A percentile compares a stretch with the other conserved stretches of the same genome.
Evolutionary conservation across 2,888 invertebrate species (phyloP).

Genomic region (Lepetodrilus schrolli): DNA sequence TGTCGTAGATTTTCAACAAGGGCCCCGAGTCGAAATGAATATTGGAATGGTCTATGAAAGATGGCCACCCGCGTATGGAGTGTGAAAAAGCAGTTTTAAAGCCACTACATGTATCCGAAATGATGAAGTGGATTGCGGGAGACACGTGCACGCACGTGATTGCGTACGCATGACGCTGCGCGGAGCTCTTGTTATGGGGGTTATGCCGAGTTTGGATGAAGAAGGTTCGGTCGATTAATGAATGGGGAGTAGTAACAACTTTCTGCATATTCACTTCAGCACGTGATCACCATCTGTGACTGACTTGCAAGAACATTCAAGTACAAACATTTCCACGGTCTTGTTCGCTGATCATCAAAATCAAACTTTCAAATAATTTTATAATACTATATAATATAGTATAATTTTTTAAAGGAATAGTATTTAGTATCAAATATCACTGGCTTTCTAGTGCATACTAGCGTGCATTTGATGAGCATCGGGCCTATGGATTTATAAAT

Average conservation of each 20-base stretch:
- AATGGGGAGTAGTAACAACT: slow-evolving; percentile 6
- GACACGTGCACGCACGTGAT: slow-evolving; percentile 16
- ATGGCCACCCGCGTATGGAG: not conserved
- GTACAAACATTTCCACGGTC: too few relatives aligned
- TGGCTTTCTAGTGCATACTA: too few relatives aligned
- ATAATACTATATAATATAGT: too few relatives aligned
- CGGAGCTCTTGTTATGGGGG: not conserved
- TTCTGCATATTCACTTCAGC: not conserved
- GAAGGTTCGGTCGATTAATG: not conserved
- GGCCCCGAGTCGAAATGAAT: not conserved
- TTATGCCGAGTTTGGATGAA: not conserved
- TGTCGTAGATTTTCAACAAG: not conserved
- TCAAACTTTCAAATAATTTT: too few relatives aligned
- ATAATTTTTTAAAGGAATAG: too few relatives aligned
- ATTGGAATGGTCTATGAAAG: not conserved
- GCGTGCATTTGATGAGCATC: too few relatives aligned
- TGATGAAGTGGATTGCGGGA: slow-evolving; percentile 3
- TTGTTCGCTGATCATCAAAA: too few relatives aligned
- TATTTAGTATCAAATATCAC: too few relatives aligned
- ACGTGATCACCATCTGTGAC: slow-evolving; percentile 20
- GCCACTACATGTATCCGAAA: not conserved
- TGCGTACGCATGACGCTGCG: not conserved
- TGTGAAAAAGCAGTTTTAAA: not conserved
- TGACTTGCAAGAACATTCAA: too few relatives aligned
- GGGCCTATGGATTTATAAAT: too few relatives aligned